phyloP scores from a whole-genome alignment of 2,888 invertebrate genomes.

The Melangyna quadrimaculata region DNA sequence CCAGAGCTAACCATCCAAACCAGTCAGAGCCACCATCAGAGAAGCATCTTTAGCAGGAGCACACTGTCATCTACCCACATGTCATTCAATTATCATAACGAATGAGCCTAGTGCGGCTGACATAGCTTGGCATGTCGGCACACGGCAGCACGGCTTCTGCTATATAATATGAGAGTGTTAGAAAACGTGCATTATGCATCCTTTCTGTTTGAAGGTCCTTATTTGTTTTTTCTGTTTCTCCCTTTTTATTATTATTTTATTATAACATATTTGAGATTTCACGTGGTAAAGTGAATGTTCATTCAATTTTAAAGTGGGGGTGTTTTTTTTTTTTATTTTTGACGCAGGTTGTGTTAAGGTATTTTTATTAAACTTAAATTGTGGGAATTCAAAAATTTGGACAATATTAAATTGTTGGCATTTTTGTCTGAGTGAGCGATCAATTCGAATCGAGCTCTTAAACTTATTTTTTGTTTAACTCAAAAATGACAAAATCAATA shows the following conservation, averaged over 20 bases:
- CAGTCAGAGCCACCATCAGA: conserved; percentile 13
- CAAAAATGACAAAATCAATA: no score
- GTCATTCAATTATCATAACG: conserved; percentile 70
- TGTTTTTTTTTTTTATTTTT: neutral
- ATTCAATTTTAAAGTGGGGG: conserved; percentile 21
- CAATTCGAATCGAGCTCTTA: no score
- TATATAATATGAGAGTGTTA: conserved; percentile 55
- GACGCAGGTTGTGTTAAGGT: no score
- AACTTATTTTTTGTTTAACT: no score
- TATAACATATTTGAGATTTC: conserved; percentile 31
- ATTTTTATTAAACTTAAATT: no score
- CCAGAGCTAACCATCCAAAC: neutral
- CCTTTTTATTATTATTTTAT: neutral
- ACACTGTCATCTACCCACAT: conserved; percentile 35
- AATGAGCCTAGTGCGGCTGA: conserved; percentile 61
- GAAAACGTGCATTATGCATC: conserved; percentile 64
- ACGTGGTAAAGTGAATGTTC: conserved; percentile 11
- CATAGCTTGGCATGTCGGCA: neutral
- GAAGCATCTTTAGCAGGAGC: conserved; percentile 4
- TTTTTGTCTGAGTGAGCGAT: no score
- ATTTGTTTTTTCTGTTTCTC: conserved; percentile 13
- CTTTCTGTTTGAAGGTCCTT: conserved; percentile 48
- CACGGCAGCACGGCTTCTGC: no score
- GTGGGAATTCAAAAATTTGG: no score
- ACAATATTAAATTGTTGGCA: no score